Conservation (phyloP, 2,797 vertebrate species). For the Cygnus olor region DNA sequence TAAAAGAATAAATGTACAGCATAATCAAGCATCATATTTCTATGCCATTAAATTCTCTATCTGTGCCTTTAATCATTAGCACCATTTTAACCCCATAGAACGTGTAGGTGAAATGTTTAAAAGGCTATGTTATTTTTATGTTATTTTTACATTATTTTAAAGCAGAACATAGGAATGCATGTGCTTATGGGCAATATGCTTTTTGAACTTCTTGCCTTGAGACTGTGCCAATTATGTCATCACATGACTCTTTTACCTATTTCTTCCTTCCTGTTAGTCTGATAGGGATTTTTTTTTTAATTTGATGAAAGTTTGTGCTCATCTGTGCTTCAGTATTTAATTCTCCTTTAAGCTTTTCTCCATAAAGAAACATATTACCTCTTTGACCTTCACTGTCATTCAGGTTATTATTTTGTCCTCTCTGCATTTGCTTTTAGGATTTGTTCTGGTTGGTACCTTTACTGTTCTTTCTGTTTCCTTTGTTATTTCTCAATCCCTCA, state of each 20-base stretch:
- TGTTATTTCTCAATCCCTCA: background rate
- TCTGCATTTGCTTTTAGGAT: background rate
- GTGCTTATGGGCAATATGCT: background rate
- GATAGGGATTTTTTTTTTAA: background rate
- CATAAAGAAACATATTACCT: background rate
- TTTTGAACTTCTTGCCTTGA: background rate
- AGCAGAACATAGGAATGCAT: background rate
- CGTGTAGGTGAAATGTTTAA: background rate
- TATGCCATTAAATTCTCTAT: background rate
- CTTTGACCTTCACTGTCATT: background rate
- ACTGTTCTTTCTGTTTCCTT: background rate
- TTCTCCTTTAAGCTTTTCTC: background rate
- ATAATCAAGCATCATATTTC: background rate
- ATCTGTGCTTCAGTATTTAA: background rate
- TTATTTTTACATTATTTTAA: background rate
- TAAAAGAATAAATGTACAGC: background rate
- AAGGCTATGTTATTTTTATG: background rate
- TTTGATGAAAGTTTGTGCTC: background rate
- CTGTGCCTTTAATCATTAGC: background rate
- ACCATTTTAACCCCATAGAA: background rate
- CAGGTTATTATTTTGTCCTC: background rate
- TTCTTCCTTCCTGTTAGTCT: background rate
- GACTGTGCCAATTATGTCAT: background rate
- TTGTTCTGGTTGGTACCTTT: background rate
- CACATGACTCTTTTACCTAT: background rate